phyloP scores from a whole-genome alignment of 2,888 invertebrate genomes.

The Microplitis deprimator region DNA sequence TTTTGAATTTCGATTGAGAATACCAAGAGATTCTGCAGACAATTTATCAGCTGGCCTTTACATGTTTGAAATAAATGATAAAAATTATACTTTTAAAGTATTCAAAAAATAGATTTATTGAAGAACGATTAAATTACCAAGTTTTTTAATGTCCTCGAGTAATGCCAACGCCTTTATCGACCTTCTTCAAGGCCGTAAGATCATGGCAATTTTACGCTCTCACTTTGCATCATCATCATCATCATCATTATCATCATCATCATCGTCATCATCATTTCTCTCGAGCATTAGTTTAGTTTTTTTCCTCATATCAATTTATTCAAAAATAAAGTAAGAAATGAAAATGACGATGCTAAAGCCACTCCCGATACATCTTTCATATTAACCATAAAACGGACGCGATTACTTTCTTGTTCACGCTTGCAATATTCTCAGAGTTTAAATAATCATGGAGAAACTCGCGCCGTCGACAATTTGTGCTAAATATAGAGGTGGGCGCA shows the following conservation, averaged over 20 bases:
- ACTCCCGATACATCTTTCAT: not conserved
- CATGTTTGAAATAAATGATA: too few species aligned
- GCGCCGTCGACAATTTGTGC: slow-evolving; percentile 58
- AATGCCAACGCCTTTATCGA: slow-evolving; percentile 31
- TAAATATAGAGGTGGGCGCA: slow-evolving; percentile 59
- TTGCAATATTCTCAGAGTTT: slow-evolving; percentile 9
- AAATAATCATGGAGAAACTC: slow-evolving; percentile 63
- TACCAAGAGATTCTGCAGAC: too few species aligned
- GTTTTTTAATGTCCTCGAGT: slow-evolving; percentile 17
- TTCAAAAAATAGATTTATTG: not conserved
- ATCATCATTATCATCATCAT: not conserved
- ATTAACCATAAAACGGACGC: slow-evolving; percentile 8
- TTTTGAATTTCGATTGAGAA: too few species aligned
- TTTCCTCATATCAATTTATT: not conserved
- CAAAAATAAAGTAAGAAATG: not conserved
- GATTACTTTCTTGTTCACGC: slow-evolving; percentile 21
- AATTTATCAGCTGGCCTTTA: too few species aligned
- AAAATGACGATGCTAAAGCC: not conserved
- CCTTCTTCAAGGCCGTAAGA: slow-evolving; percentile 32
- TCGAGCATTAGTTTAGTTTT: slow-evolving; percentile 11
- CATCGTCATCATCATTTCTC: not conserved
- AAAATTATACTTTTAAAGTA: not conserved
- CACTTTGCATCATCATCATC: slow-evolving; percentile 25
- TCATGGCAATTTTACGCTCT: slow-evolving; percentile 32
- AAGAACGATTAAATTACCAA: slow-evolving; percentile 2